Conservation (phyloP, 2,797 vertebrate genomes). For the Aselliscus stoliczkanus region DNA sequence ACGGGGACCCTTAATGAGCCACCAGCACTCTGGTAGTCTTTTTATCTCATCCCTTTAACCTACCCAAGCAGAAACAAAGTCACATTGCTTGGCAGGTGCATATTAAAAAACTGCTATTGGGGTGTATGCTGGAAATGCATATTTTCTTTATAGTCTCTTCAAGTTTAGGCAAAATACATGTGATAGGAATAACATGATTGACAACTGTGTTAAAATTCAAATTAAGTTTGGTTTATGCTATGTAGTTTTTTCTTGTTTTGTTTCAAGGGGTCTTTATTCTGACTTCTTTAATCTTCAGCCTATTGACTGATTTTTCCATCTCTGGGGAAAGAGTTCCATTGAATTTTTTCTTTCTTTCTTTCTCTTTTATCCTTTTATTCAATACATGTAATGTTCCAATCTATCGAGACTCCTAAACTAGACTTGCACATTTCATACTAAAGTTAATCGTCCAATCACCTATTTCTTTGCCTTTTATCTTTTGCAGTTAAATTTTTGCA, state of each 20-base stretch:
- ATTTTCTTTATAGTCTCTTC: background rate
- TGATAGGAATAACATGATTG: background rate
- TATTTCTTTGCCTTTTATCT: background rate
- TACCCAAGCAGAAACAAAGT: background rate
- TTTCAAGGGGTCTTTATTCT: background rate
- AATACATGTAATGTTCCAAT: background rate
- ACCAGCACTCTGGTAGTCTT: background rate
- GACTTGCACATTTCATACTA: background rate
- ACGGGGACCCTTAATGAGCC: background rate
- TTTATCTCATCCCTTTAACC: background rate
- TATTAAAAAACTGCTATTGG: background rate
- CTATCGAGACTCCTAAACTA: background rate
- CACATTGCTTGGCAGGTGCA: background rate
- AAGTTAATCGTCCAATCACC: background rate
- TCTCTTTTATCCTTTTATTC: background rate
- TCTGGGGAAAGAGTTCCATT: slow-evolving; percentile 10
- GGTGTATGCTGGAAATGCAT: background rate
- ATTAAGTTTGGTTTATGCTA: background rate
- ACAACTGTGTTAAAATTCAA: background rate
- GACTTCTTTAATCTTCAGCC: slow-evolving; percentile 6
- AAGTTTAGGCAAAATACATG: background rate
- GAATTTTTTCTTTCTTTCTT: background rate
- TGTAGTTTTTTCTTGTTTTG: background rate
- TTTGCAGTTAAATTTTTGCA: background rate
- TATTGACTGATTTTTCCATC: background rate